Evolutionary conservation across 2,113 vertebrate genomes (phyloP), one percentile per base, ranked within the genome.

Genomic region (Sclerurus mexicanus): DNA sequence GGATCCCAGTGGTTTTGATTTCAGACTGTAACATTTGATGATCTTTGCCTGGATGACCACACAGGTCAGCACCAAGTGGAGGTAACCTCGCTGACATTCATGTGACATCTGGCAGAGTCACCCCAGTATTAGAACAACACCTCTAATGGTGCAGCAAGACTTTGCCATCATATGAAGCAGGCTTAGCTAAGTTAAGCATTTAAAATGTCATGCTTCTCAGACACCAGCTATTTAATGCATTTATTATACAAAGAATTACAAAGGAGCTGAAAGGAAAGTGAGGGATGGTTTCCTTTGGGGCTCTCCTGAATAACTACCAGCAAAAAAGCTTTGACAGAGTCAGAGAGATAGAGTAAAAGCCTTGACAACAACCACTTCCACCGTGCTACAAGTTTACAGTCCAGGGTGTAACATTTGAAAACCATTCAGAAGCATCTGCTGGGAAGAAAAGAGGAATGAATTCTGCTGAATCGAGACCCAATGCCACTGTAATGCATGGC

Each of bases 201-300:
- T 85, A 68, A 90, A 85, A 75, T 11, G 35, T 75, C 62, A 66
- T 24, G 55, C 49, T 77, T 63, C 52, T 74, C 58, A 84, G 60
- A 84, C 77, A 88, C 50, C 69, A 75, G 77, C 49, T 87, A 89
- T 67, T 95, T 85, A 82, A 89, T 25, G 46, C 33, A 85, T 72
- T 53, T 79, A 75, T 89, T 89, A 79, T 37, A 62, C 12, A 27
- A 62, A 85, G 39, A 84, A 95, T 85, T 81, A 85, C 73, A 85
- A 85, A 84, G 78, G 22, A 20, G 49, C n/a, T 87, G 87, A 93
- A 95, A 92, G 77, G 53, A 71, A 94, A 91, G 63, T 53, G 63
- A 82, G 63, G 46, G 30, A 83, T 95, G 35, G 35, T 80, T 96
- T 93, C 84, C 71, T 76, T 40, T 3, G 2, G 60, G 89, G 35